Conservation (phyloP, 2,888 invertebrate genomes). For the Tetragnatha montana region DNA sequence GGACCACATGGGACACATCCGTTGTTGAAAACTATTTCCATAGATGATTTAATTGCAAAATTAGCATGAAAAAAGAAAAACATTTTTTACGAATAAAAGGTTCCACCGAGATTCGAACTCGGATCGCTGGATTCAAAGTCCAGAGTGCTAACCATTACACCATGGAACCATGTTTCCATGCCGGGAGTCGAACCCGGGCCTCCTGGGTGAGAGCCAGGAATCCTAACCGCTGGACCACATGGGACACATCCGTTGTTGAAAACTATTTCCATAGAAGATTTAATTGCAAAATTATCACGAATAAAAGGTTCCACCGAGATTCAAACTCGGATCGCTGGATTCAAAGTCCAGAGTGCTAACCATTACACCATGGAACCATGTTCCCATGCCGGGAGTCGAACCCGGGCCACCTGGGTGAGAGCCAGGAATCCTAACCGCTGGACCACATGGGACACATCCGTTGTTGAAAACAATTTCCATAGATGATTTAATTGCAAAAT, state of each 20-base stretch:
- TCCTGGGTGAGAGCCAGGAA: not conserved
- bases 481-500: no score
- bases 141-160: not conserved
- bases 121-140: no score
- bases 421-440: slow-evolving; percentile 1
- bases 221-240: slow-evolving; percentile 1
- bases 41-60: no score
- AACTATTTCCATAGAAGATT: no score
- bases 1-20: no score
- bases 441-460: not conserved
- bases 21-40: not conserved
- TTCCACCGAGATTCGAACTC: no score
- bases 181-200: not conserved
- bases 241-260: not conserved
- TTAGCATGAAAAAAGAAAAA: no score
- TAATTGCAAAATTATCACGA: not conserved
- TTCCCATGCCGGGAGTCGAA: not conserved
- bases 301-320: not conserved
- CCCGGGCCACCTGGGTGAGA: not conserved
- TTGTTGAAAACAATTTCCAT: not conserved
- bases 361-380: not conserved
- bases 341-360: not conserved
- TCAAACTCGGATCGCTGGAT: not conserved
- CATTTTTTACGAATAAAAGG: not conserved
- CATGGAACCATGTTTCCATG: not conserved